Base-by-base conservation (phyloP, 2,113 vertebrate species). In the Scomber scombrus region DNA sequence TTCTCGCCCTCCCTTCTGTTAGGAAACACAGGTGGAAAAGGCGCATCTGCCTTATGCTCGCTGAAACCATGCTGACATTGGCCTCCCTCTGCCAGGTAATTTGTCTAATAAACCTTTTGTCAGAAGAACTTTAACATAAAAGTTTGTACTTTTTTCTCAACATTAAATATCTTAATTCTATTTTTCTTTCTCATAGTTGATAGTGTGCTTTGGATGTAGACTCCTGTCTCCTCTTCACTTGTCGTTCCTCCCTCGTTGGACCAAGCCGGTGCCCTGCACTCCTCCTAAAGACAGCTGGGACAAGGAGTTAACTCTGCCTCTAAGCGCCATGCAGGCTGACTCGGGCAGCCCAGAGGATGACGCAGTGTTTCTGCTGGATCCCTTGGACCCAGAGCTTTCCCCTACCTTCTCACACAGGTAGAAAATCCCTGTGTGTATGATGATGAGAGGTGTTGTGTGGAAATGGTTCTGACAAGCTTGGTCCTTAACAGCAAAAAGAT, bases 71-170 rank as follows among this genome's bases (percentile, higher is more conserved):
- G 51, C 80, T 94, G 47, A 93, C 85, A 21, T 78, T 95, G 4
- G 60, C 90, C 73, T 88, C 92, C 13, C 18, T 96, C 31, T 95
- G 91, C 70, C 96, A 96, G 93, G 97, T 97, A 88, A 90, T 1
- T 14, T 4, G 11, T 52, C 18, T n/a, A 5, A 11, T 23, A 16
- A 73, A 26, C 31, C 1, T 49, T 57, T 57, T 54, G 51, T 54
- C 3, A 7, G 13, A 16, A 54, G 51, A 54, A 54, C 51, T n/a
- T 54, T 2, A 19, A n/a, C 3, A 34, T 4, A 19, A n/a, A 0
- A 34, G 31, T 34, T 61, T 29, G 2, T 49, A 15, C 1, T 16
- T 26, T 49, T 16, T 15, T 13, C 21, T 10, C 31, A 34, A 15
- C 1, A 11, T 34, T 14, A 19, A 9, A 45, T 43, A 11, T 49